Base-by-base conservation (phyloP, 2,888 invertebrate species). In the Drosophila imparisetae region DNA sequence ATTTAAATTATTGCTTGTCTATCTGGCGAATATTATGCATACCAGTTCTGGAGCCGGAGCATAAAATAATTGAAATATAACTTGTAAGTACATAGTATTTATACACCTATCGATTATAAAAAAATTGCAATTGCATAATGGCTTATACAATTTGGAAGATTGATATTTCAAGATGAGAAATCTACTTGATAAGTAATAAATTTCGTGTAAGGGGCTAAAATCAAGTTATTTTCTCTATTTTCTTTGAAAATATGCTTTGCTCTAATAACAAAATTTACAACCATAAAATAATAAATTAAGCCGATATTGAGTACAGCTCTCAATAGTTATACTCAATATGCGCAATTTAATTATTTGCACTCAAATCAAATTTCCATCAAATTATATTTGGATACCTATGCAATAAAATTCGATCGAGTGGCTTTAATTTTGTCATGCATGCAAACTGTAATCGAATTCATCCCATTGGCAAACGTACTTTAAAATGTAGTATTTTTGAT, bases 401-500 rank as follows among this genome's bases (percentile, higher is more conserved):
- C 30, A 55, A 18, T 61, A 49, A 21, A 50, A 50, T 57, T 11
- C 27, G 40, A 42, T 4, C 21, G 27, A 60, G 52, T 45, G 11
- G 30, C n/a, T 34, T 42, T 40, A 21, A 36, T 32, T 32, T 49
- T 57, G 58, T 58, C 57, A 45, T 40, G 32, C 38, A 36, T 29
- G 18, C 42, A 11, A 49, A 52, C 50, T 27, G 48, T 21, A 30
- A 45, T 52, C 52, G 18, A 21, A n/a, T 48, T 57, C 8, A 24
- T 0, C 13, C 15, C 1, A 24, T 29, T 36, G 15, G 52, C 13
- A 42, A 48, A 38, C 29, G 29, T 30, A 36, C 40, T 30, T 40
- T 36, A 59, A 42, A 36, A 57, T 66, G 66, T 63, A 54, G 66
- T 62, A 61, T 65, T 29, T 79, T 59, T 66, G 63, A 77, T 70